These are phyloP conservation scores for Hirundo rustica DNA, from an alignment of 2,797 vertebrate genomes.

Conservation along the genomic window DNA sequence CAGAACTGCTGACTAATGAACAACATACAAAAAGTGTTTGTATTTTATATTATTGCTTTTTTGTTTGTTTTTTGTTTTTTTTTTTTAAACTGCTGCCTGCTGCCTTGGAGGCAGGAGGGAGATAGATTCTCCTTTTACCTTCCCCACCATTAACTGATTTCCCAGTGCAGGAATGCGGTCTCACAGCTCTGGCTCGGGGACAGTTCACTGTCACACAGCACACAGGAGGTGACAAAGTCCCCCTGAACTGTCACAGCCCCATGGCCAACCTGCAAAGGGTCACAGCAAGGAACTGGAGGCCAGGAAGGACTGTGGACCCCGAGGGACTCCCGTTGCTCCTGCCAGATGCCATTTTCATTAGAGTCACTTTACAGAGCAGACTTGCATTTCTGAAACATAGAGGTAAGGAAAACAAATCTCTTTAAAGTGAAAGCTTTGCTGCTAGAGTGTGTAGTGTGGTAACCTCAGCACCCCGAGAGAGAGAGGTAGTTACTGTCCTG, in stretches of 20 bases:
- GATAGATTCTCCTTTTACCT: background rate
- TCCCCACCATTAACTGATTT: background rate
- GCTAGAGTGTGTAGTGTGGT: slow-evolving; percentile 39
- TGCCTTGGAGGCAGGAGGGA: background rate
- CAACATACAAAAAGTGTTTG: slow-evolving; percentile 24
- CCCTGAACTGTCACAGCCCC: background rate
- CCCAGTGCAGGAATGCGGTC: background rate
- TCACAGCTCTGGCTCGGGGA: background rate
- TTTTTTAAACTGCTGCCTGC: background rate
- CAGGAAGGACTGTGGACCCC: background rate
- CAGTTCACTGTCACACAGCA: background rate
- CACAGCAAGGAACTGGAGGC: background rate
- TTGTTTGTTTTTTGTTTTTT: background rate
- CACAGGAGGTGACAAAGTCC: accelerated
- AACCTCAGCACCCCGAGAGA: slow-evolving; percentile 22
- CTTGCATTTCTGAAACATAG: slow-evolving; percentile 32
- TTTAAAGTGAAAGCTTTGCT: slow-evolving; percentile 36
- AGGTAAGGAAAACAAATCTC: slow-evolving; percentile 39
- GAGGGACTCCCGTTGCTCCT: background rate
- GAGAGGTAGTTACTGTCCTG: slow-evolving; percentile 47
- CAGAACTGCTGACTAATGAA: slow-evolving; percentile 31
- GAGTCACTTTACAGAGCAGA: slow-evolving; percentile 56
- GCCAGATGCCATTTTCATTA: slow-evolving; percentile 45
- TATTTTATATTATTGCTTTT: slow-evolving; percentile 42
- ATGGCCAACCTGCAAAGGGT: background rate